A percentile compares a stretch with the other conserved stretches of the same genome.
Conservation (phyloP, 1,140 invertebrate genomes). For the Drosophila ananassae region DNA sequence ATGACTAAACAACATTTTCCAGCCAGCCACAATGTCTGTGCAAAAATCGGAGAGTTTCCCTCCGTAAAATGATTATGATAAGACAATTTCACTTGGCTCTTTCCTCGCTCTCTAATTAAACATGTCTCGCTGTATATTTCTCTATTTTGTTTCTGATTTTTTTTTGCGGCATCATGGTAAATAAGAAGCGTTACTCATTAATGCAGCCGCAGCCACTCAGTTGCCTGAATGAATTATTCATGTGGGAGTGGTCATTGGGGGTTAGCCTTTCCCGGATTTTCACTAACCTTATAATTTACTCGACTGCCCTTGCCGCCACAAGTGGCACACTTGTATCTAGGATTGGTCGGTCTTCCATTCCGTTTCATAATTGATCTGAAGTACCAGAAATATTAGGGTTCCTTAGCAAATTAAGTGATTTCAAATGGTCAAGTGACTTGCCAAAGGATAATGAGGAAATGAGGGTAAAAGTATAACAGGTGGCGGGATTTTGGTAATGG, state of each 20-base stretch:
- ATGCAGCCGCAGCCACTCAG: slow-evolving; percentile 56
- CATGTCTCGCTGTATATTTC: slow-evolving; percentile 42
- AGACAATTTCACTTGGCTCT: slow-evolving; percentile 70
- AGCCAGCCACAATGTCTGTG: slow-evolving; percentile 35
- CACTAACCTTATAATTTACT: slow-evolving; percentile 61
- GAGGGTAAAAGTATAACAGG: slow-evolving; percentile 50
- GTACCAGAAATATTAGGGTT: slow-evolving; percentile 33
- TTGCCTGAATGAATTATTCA: slow-evolving; percentile 71
- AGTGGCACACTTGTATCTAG: slow-evolving; percentile 66
- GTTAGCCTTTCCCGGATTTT: slow-evolving; percentile 19
- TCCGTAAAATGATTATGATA: slow-evolving; percentile 68
- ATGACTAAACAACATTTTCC: slow-evolving; percentile 71
- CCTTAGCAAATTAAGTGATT: slow-evolving; percentile 68
- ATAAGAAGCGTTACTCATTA: slow-evolving; percentile 77
- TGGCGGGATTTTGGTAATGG: slow-evolving; percentile 29
- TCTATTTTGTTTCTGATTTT: slow-evolving; percentile 23
- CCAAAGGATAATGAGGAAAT: slow-evolving; percentile 2
- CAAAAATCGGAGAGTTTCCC: slow-evolving; percentile 61
- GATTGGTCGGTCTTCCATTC: slow-evolving; percentile 23
- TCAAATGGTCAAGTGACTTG: slow-evolving; percentile 55
- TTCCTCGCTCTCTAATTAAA: slow-evolving; percentile 68
- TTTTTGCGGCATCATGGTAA: slow-evolving; percentile 77
- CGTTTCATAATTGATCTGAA: slow-evolving; percentile 62
- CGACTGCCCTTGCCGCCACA: slow-evolving; percentile 25
- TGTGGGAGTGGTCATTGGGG: slow-evolving; percentile 42